Evolutionary conservation across 2,797 vertebrate genomes (phyloP).

Genomic region (Betta splendens): DNA sequence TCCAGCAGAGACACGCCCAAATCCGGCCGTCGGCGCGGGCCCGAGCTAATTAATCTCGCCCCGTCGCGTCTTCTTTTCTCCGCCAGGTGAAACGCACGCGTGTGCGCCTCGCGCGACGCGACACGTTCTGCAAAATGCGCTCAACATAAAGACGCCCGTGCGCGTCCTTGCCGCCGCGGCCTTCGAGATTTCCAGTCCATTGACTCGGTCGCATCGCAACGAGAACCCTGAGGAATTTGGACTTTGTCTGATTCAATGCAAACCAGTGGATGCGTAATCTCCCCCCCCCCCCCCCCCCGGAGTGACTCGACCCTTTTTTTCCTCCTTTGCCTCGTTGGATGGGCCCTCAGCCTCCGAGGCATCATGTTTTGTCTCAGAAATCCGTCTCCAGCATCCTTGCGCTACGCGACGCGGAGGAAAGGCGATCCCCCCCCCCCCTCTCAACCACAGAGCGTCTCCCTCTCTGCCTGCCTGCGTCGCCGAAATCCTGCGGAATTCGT

Average conservation of each 20-base stretch:
- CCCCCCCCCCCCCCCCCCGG: constrained; percentile 58
- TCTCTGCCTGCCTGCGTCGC: constrained; percentile 54
- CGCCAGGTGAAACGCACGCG: constrained; percentile 45
- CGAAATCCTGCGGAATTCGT: constrained; percentile 63
- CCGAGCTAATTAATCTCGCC: constrained; percentile 62
- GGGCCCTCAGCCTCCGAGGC: constrained; percentile 82
- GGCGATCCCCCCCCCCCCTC: constrained; percentile 41
- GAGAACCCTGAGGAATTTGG: constrained; percentile 78
- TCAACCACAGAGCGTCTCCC: constrained; percentile 56
- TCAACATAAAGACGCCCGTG: constrained; percentile 62
- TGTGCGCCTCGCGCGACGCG: constrained; percentile 58
- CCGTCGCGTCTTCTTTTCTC: constrained; percentile 43
- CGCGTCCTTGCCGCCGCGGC: constrained; percentile 54
- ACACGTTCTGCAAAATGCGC: constrained; percentile 41
- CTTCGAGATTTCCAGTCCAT: constrained; percentile 73
- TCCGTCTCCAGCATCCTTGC: constrained; percentile 78
- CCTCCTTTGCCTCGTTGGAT: constrained; percentile 73
- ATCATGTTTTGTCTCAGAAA: constrained; percentile 83
- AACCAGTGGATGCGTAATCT: constrained; percentile 80
- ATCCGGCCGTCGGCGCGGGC: constrained; percentile 64
- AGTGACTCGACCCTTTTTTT: constrained; percentile 87
- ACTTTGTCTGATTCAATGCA: constrained; percentile 78
- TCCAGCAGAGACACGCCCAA: constrained; percentile 84
- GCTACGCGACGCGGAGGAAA: constrained; percentile 68
- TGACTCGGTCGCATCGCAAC: constrained; percentile 74